A percentile compares a stretch with the other conserved stretches of the same genome.
phyloP scores from a whole-genome alignment of 2,888 invertebrate species.

The Drosophila kokeensis region DNA sequence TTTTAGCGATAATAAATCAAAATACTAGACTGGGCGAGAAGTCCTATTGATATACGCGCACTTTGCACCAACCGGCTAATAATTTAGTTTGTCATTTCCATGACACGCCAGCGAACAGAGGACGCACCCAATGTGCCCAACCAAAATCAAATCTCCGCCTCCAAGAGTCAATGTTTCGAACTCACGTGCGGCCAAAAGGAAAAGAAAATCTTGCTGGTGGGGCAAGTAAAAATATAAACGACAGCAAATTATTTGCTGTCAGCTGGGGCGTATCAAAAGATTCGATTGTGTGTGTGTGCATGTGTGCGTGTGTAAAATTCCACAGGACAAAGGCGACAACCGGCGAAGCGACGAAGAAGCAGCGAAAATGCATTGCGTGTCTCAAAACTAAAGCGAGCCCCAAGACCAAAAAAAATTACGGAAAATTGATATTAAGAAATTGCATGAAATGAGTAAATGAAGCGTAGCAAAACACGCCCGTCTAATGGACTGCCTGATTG shows the following conservation, averaged over 20 bases:
- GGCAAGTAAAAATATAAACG: conserved; percentile 51
- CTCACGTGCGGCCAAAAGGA: conserved; percentile 47
- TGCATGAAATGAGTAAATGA: conserved; percentile 79
- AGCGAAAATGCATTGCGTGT: conserved; percentile 67
- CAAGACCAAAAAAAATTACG: conserved; percentile 51
- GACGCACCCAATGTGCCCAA: conserved; percentile 32
- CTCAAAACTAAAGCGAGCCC: conserved; percentile 44
- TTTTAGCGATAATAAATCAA: background rate
- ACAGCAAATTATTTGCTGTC: conserved; percentile 70
- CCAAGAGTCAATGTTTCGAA: conserved; percentile 27
- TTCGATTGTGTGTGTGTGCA: conserved; percentile 12
- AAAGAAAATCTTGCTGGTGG: conserved; percentile 39
- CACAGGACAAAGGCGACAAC: conserved; percentile 48
- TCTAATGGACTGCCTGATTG: conserved; percentile 77
- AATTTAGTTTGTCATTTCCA: conserved; percentile 51
- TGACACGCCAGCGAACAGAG: conserved; percentile 27
- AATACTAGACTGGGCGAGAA: conserved; percentile 2
- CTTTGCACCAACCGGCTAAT: conserved; percentile 9
- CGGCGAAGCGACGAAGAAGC: conserved; percentile 8
- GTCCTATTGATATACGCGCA: conserved; percentile 15
- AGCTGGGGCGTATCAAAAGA: conserved; percentile 24
- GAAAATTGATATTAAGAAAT: conserved; percentile 77
- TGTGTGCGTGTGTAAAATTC: conserved; percentile 53
- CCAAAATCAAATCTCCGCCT: conserved; percentile 1
- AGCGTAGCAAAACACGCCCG: conserved; percentile 73